A percentile compares a stretch with the other conserved stretches of the same genome.
Evolutionary conservation across 2,797 vertebrate genomes (phyloP).

Genomic region (Ateles fusciceps): DNA sequence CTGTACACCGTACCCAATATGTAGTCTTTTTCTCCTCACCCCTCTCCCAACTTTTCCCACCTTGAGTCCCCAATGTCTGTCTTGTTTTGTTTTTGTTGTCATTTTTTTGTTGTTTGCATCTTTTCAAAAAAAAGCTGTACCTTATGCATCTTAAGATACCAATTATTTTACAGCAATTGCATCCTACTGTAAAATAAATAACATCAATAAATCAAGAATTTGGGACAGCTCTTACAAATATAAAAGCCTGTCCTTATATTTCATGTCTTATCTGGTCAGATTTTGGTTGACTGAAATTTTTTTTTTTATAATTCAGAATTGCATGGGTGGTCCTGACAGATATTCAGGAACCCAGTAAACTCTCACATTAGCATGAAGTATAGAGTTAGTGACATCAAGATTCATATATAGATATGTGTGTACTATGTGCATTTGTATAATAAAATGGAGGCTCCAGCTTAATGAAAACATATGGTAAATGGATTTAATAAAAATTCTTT

Average conservation of each 20-base stretch:
- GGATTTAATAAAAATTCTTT: conserved; percentile 53
- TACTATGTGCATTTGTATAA: not conserved
- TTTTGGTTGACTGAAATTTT: not conserved
- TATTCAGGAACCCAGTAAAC: not conserved
- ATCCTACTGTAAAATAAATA: not conserved
- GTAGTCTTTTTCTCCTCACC: not conserved
- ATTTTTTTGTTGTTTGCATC: not conserved
- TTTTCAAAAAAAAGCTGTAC: not conserved
- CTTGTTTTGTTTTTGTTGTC: not conserved
- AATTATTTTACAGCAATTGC: not conserved
- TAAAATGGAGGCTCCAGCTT: not conserved
- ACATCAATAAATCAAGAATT: not conserved
- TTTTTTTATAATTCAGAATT: conserved; percentile 3
- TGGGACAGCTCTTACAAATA: not conserved
- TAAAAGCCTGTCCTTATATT: not conserved
- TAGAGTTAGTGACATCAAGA: not conserved
- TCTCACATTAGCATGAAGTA: not conserved
- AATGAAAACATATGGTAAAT: conserved; percentile 53
- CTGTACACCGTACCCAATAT: not conserved
- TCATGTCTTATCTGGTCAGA: not conserved
- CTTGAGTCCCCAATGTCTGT: not conserved
- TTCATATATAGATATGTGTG: not conserved
- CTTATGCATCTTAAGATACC: not conserved
- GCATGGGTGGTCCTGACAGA: conserved; percentile 34
- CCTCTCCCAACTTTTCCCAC: not conserved